Conservation (phyloP, 2,888 invertebrate genomes). For the Globia sparganii region DNA sequence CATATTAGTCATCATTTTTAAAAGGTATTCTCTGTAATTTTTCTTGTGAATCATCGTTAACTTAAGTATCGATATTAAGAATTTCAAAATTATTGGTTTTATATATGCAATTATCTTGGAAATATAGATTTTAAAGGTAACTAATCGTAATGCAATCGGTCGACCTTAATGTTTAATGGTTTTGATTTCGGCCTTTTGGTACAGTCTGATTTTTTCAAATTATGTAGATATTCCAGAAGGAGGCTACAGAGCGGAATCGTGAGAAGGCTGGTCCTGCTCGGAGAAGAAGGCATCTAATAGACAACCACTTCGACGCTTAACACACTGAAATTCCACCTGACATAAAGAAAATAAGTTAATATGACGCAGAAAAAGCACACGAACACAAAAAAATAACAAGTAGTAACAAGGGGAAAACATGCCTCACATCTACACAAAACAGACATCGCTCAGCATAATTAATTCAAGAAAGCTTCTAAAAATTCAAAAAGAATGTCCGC, state of each 20-base stretch:
- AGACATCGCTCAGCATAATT: neutral
- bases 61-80: slow-evolving; percentile 57
- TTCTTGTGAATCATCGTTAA: slow-evolving; percentile 57
- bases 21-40: slow-evolving; percentile 59
- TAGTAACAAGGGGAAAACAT: neutral
- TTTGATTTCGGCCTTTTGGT: neutral
- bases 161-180: neutral
- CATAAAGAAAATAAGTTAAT: too few relatives aligned
- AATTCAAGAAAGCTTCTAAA: too few relatives aligned
- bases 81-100: slow-evolving; percentile 56
- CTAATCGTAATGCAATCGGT: slow-evolving; percentile 22
- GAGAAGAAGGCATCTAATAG: neutral
- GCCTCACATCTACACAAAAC: neutral
- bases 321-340: too few relatives aligned
- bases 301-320: neutral
- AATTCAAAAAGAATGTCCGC: too few relatives aligned
- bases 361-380: neutral
- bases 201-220: neutral
- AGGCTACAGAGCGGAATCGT: neutral
- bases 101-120: slow-evolving; percentile 33
- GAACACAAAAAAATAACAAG: neutral
- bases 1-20: slow-evolving; percentile 54
- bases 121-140: slow-evolving; percentile 39
- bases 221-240: neutral
- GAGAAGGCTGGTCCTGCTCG: neutral